phyloP scores from a whole-genome alignment of 2,888 invertebrate species.

The Drosophila austrosaltans region DNA sequence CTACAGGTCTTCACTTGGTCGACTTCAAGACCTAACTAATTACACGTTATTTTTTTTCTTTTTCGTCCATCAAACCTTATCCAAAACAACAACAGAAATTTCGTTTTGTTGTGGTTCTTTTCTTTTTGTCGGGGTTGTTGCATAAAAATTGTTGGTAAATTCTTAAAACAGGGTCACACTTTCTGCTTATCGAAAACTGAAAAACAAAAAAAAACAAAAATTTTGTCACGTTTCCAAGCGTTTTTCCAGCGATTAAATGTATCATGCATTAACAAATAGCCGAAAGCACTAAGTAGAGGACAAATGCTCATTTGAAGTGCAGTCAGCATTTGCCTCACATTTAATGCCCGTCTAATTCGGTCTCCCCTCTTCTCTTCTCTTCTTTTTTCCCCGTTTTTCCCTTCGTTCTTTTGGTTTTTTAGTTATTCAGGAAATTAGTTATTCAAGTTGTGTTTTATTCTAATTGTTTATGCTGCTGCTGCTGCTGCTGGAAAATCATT shows the following conservation, averaged over 20 bases:
- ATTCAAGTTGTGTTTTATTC: conserved; percentile 60
- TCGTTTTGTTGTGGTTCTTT: conserved; percentile 14
- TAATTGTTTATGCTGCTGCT: conserved; percentile 64
- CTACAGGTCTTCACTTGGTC: not conserved
- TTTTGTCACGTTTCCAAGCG: conserved; percentile 73
- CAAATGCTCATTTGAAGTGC: conserved; percentile 63
- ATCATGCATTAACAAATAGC: conserved; percentile 57
- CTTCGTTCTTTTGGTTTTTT: conserved; percentile 34
- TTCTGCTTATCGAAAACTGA: conserved; percentile 47
- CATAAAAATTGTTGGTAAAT: conserved; percentile 40
- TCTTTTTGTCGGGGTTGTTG: conserved; percentile 21
- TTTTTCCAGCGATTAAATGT: conserved; percentile 72
- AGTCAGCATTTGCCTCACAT: conserved; percentile 56
- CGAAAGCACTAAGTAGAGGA: conserved; percentile 34
- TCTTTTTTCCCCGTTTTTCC: conserved; percentile 4
- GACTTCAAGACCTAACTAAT: not conserved
- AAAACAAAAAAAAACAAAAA: conserved; percentile 18
- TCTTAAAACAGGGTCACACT: conserved; percentile 57
- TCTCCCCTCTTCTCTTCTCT: not conserved
- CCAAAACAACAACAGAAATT: conserved; percentile 28
- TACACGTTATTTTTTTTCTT: not conserved
- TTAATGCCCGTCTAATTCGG: conserved; percentile 43
- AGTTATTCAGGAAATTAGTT: conserved; percentile 77
- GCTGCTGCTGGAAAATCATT: conserved; percentile 64
- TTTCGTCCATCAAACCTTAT: conserved; percentile 57